Conservation (phyloP, 2,888 invertebrate species). For the Phania funesta region DNA sequence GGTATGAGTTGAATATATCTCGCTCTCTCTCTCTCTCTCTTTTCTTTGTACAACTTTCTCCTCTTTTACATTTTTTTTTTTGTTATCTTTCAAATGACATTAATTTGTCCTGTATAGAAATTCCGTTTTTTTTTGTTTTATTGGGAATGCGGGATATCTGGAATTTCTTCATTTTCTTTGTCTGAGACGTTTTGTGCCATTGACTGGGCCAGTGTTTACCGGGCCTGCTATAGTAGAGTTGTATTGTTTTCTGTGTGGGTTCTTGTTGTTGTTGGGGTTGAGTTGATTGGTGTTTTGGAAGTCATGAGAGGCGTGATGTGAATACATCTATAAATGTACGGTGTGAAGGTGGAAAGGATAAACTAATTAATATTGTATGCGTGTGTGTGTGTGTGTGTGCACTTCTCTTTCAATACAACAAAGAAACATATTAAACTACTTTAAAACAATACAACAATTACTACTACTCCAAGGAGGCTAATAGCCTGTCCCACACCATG, state of each 20-base stretch:
- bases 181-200: slow-evolving; percentile 47
- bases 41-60: background rate
- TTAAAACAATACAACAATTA: slow-evolving; percentile 22
- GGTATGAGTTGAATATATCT: background rate
- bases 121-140: background rate
- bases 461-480: background rate
- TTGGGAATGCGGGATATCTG: background rate
- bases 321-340: slow-evolving; percentile 55
- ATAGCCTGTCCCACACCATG: too few species aligned
- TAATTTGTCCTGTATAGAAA: background rate
- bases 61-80: background rate
- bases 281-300: slow-evolving; percentile 50
- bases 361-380: slow-evolving; percentile 42
- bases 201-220: background rate
- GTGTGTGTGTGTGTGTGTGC: background rate
- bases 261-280: slow-evolving; percentile 71
- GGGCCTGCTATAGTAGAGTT: slow-evolving; percentile 10
- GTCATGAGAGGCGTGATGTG: slow-evolving; percentile 44
- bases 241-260: slow-evolving; percentile 70
- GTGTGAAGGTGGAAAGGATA: slow-evolving; percentile 33
- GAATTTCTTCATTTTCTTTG: slow-evolving; percentile 34
- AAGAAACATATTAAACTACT: slow-evolving; percentile 30
- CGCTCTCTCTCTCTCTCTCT: background rate
- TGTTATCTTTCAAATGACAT: background rate
- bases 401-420: slow-evolving; percentile 17